A percentile compares a stretch with the other conserved stretches of the same genome.
These are phyloP conservation scores for Chaunax sp. DNA, from an alignment of 2,797 vertebrate species.

Conservation along the genomic window DNA sequence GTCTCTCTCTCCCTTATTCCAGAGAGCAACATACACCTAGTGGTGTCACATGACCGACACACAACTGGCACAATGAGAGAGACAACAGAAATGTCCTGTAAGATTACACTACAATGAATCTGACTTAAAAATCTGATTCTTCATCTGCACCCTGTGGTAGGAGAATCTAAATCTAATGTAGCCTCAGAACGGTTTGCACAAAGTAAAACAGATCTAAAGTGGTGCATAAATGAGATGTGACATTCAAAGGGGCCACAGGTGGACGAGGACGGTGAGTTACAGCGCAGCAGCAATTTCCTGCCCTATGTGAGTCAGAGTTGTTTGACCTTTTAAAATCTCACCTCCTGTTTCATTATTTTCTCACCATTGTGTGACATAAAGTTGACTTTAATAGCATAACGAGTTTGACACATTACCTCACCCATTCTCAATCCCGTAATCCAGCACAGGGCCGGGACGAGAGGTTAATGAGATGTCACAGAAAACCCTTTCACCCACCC, in stretches of 20 bases:
- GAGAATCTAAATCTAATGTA: not conserved
- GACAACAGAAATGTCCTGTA: no score
- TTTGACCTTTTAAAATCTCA: not conserved
- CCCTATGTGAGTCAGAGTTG: not conserved
- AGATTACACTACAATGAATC: no score
- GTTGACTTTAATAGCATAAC: not conserved
- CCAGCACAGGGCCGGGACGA: conserved; percentile 6
- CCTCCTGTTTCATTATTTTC: not conserved
- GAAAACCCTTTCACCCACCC: conserved; percentile 7
- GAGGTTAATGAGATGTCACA: conserved; percentile 49
- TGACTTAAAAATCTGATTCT: no score
- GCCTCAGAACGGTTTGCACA: not conserved
- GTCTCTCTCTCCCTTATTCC: no score
- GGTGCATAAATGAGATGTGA: not conserved
- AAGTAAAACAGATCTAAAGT: not conserved
- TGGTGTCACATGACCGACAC: no score
- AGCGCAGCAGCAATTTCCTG: not conserved
- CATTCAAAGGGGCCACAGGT: not conserved
- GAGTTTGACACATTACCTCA: not conserved
- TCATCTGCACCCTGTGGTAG: no score
- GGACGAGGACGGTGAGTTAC: not conserved
- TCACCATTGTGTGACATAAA: not conserved
- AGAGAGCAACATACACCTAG: no score
- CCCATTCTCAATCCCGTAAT: conserved; percentile 11
- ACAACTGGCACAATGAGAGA: no score